Evolutionary conservation across 2,888 invertebrate species (phyloP).

Genomic region (Lottia gigantea): DNA sequence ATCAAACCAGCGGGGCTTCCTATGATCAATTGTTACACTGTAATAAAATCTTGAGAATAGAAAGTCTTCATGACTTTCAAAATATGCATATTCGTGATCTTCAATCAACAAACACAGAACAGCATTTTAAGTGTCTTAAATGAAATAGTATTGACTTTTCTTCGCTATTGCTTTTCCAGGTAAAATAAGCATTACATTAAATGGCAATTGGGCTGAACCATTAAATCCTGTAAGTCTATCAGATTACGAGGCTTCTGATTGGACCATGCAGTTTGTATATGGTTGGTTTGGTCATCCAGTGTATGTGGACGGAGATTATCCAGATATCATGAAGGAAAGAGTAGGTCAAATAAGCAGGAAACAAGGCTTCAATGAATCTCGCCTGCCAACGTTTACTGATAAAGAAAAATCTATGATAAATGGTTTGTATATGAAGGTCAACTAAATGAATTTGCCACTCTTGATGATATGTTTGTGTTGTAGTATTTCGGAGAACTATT

Average conservation of each 20-base stretch:
- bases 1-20: no score
- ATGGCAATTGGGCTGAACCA: conserved; percentile 58
- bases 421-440: conserved; percentile 40
- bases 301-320: conserved; percentile 71
- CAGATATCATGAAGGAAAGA: conserved; percentile 52
- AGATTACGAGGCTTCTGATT: conserved; percentile 50
- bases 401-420: conserved; percentile 51
- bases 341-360: conserved; percentile 46
- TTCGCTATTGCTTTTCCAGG: conserved; percentile 31
- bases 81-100: no score
- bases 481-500: no score
- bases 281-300: conserved; percentile 65
- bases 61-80: no score
- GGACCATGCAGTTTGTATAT: conserved; percentile 56
- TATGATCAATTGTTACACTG: no score
- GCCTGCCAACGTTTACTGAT: conserved; percentile 58
- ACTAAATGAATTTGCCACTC: no score
- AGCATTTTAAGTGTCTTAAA: no score
- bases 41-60: no score
- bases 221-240: conserved; percentile 37
- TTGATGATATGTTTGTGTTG: no score
- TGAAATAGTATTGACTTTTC: neutral
- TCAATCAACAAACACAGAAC: no score
- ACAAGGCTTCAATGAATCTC: conserved; percentile 43
- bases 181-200: conserved; percentile 48